Evolutionary conservation across 2,888 invertebrate species (phyloP).

Genomic region (Tromatobia lineatoria): DNA sequence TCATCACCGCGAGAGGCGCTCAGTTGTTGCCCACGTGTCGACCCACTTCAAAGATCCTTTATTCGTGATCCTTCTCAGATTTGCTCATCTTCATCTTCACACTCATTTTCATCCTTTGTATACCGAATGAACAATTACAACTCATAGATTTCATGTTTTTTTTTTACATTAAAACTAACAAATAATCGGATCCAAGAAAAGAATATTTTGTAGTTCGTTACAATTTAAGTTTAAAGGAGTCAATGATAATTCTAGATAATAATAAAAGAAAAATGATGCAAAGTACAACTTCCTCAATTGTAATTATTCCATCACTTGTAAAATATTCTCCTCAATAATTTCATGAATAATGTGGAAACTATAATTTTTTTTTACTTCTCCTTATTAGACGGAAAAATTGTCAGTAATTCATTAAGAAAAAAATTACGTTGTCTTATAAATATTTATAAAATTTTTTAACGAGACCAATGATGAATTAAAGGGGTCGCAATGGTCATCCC

Average conservation of each 20-base stretch:
- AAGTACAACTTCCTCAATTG: neutral
- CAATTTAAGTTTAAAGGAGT: too few species aligned
- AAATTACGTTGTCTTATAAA: too few species aligned
- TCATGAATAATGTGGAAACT: neutral
- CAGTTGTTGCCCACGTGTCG: constrained; percentile 46
- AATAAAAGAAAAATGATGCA: too few species aligned
- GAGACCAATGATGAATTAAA: too few species aligned
- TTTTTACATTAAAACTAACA: neutral
- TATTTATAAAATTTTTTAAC: too few species aligned
- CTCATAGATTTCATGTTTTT: neutral
- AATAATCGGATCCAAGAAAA: neutral
- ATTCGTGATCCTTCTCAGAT: neutral
- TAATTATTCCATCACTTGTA: neutral
- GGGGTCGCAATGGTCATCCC: too few species aligned
- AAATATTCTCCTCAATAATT: neutral
- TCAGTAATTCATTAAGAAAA: too few species aligned
- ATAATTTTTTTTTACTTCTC: neutral
- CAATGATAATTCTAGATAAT: too few species aligned
- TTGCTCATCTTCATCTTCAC: constrained; percentile 15
- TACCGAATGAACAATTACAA: neutral
- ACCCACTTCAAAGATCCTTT: constrained; percentile 42
- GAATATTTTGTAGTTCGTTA: neutral
- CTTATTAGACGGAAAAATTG: too few species aligned
- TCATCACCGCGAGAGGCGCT: neutral
- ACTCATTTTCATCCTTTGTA: neutral